Evolutionary conservation across 2,797 vertebrate species (phyloP), one percentile per base, ranked within the genome.

Genomic region (Capromys pilorides): DNA sequence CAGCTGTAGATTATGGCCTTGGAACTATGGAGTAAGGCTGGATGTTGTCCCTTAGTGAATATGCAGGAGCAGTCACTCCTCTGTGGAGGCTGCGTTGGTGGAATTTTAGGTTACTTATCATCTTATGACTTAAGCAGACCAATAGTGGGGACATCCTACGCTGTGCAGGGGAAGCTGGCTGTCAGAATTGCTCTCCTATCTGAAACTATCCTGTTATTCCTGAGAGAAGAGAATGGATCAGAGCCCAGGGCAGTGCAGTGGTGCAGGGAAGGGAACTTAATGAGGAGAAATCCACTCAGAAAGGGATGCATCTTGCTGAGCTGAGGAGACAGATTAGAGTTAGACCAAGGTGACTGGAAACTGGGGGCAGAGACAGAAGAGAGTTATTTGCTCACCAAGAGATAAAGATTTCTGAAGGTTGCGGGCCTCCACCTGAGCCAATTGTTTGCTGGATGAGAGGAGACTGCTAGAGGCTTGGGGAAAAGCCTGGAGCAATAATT

Each of bases 341-440:
- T 49, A 90, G 86, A 87, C 31, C 77, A 62, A 22, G 51, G 14
- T 13, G 45, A 54, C 66, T 64, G 78, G n/a, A 69, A 78, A 28
- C 12, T 36, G 61, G 66, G 66, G 67, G 36, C 61, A 92, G 41
- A 87, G 26, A 57, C 62, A 11, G 16, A 45, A 57, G 31, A 80
- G 28, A 57, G 61, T 19, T 49, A 62, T 13, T 69, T 11, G 41
- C 5, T 94, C 33, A 39, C n/a, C 79, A 81, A 81, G 62, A 87
- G 36, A 79, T n/a, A 64, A 61, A 49, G 41, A 86, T 75, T 94
- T 89, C 51, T 85, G 85, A 86, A 54, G 51, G 64, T 90, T 89
- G 18, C 4, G 69, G 66, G 28, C 61, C 81, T 64, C 41, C 61
- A 62, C 67, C 57, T 24, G 45, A 24, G 21, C 61, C 61, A 86